Base-by-base conservation (phyloP, 2,797 vertebrate genomes). In the Malacoraja senta region DNA sequence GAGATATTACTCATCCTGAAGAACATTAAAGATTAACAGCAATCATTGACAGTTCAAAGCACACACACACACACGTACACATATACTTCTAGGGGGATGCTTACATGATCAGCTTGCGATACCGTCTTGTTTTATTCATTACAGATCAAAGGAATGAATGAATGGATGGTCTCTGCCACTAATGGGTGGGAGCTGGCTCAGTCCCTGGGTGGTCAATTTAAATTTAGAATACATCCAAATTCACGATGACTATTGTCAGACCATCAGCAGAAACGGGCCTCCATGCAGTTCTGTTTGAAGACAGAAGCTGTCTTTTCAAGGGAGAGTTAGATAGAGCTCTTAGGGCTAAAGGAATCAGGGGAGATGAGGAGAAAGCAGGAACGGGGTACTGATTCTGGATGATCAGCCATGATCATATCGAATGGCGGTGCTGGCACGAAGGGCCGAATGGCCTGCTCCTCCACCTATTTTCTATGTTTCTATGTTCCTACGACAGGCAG, bases 21-120 rank as follows among this genome's bases (percentile, higher is more conserved):
- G 15, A 35, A n/a, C 84, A 88, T 63, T 86, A 17, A 65, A 32
- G 61, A 86, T 86, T 86, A 63, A 86, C 83, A 86, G 58, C 58
- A 63, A 63, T 88, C 84, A 65, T 0, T 3, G 61, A 32, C 61
- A 88, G 61, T 32, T 88, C 61, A 65, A 88, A 88, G 84, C 15
- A 10, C 6, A 32, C 12, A 13, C 15, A 10, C 6, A 32, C 12
- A 13, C 53, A n/a, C 81, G 13, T 29, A 65, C 61, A 32, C 29
- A 29, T 68, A 32, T 26, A 72, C 71, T 72, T 72, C 71, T 35
- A 68, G 35, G 63, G 61, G n/a, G 17, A 53, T 32, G n/a, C 58
- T 88, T 65, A 65, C 32, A n/a, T 88, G 10, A 84, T 53, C n/a
- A 8, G 26, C 12, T 32, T 29, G 26, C 19, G 58, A 86, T 65